Evolutionary conservation across 2,113 vertebrate genomes (phyloP).

Genomic region (Fregata magnificens): DNA sequence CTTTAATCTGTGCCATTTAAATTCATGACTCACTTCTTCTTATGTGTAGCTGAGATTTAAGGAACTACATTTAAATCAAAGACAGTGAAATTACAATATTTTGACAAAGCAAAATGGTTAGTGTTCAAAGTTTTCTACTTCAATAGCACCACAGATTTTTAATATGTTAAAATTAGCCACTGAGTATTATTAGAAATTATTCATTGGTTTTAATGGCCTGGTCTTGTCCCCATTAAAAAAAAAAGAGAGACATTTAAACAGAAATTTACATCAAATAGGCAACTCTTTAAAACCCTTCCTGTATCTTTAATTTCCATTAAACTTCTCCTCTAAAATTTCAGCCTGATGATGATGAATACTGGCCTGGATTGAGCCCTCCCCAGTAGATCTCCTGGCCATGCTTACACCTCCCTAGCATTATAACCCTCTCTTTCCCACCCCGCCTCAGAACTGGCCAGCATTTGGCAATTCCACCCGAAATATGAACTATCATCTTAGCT

Average conservation of each 20-base stretch:
- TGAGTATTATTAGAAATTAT: conserved; percentile 8
- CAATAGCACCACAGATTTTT: neutral
- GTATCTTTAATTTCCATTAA: neutral
- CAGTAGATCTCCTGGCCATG: neutral
- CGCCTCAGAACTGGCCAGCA: neutral
- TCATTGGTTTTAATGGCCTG: neutral
- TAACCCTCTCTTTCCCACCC: neutral
- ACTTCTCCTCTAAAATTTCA: neutral
- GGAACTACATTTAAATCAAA: conserved; percentile 30
- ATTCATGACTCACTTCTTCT: conserved; percentile 31
- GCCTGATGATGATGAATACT: neutral
- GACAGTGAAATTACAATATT: conserved; percentile 45
- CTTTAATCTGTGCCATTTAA: conserved; percentile 32
- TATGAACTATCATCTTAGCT: neutral
- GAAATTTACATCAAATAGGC: neutral
- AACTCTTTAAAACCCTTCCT: neutral
- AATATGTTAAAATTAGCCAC: conserved; percentile 5
- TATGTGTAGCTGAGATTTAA: conserved; percentile 9
- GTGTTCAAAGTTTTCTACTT: conserved; percentile 22
- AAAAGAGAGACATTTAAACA: neutral
- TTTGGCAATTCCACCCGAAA: neutral
- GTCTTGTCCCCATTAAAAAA: neutral
- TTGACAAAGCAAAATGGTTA: conserved; percentile 43
- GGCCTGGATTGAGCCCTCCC: neutral
- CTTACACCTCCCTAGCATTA: neutral